Base-by-base conservation (phyloP, 2,113 vertebrate genomes). In the Saccopteryx leptura region DNA sequence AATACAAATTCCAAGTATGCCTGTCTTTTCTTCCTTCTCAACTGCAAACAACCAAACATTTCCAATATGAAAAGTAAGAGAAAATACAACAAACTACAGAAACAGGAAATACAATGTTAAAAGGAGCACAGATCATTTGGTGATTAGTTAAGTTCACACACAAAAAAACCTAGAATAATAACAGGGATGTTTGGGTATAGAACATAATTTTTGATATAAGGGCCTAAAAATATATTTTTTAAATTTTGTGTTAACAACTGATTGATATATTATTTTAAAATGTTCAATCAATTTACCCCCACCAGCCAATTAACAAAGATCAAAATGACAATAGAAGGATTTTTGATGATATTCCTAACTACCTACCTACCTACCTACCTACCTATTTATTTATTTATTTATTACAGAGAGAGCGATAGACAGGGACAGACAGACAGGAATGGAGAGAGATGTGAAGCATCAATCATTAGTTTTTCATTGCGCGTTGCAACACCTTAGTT, bases 81-180 rank as follows among this genome's bases (percentile, higher is more conserved):
- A 39, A 88, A 84, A 89, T 31, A 50, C 26, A 48, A 92, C 18
- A 71, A 74, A 86, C 23, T 24, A 50, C 23, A 50, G 11, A 23
- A 46, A 26, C 9, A 2, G 31, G 58, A 72, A 80, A 50, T 8
- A 84, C 39, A 92, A 92, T 80, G 39, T 60, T 88, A 79, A 92
- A 96, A 91, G 63, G 71, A 13, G 18, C 54, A 76, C 1, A 58
- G 19, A 56, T 56, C 54, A 76, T 80, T 0, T 23, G 58, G 50
- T 90, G 23, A 74, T 74, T 79, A 72, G 6, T 54, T 54, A 81
- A 68, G 60, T 33, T 88, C 9, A 90, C 24, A 66, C 33, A 95
- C 33, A 79, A 85, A 90, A 90, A 63, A 31, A 52, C 21, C 46
- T 68, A 46, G 69, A 93, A 88, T 60, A 93, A 88, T 60, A 56